Evolutionary conservation across 2,888 invertebrate genomes (phyloP).

Genomic region (Apotomis turbidana): DNA sequence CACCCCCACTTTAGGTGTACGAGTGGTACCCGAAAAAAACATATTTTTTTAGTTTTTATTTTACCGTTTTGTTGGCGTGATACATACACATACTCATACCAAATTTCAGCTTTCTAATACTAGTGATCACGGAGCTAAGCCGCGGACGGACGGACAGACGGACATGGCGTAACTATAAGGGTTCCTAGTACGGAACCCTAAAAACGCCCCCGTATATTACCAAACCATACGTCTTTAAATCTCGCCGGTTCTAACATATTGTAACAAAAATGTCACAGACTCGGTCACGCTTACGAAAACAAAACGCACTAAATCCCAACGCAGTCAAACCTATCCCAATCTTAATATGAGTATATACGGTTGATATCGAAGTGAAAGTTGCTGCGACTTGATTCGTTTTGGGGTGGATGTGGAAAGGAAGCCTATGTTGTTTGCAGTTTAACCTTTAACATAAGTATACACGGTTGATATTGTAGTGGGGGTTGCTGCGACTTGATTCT

Average conservation of each 20-base stretch:
- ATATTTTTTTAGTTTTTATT: too few relatives aligned
- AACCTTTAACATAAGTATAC: background rate
- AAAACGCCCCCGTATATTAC: background rate
- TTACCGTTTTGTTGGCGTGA: too few relatives aligned
- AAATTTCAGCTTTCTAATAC: too few relatives aligned
- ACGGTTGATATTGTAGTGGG: background rate
- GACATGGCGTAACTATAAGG: too few relatives aligned
- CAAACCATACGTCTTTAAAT: background rate
- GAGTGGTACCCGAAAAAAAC: too few relatives aligned
- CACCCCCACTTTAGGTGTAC: too few relatives aligned
- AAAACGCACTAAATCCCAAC: background rate
- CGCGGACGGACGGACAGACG: too few relatives aligned
- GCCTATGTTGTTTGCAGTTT: background rate
- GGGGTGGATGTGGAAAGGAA: background rate
- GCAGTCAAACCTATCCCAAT: background rate
- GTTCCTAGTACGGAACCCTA: too few relatives aligned
- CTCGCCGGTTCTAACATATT: slow-evolving; percentile 4
- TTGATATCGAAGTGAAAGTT: background rate
- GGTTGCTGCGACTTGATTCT: background rate
- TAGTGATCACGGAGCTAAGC: too few relatives aligned
- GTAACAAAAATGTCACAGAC: slow-evolving; percentile 7
- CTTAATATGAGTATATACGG: background rate
- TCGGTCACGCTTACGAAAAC: background rate
- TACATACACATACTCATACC: too few relatives aligned
- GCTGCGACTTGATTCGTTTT: background rate